Evolutionary conservation across 1,140 invertebrate genomes (phyloP).

Genomic region (Xylocopa sonorina): DNA sequence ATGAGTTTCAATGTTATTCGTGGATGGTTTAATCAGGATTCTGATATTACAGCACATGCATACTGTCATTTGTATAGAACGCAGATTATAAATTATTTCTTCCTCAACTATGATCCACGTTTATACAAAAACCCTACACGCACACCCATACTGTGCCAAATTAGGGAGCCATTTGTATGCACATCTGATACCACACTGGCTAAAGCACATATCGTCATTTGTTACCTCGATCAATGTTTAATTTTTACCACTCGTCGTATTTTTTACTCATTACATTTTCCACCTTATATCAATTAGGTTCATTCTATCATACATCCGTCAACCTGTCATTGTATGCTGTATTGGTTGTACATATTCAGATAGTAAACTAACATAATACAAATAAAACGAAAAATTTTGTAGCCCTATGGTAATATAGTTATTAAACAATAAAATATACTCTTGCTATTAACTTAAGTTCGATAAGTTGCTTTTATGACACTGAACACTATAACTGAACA

Average conservation of each 20-base stretch:
- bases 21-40: slow-evolving; percentile 66
- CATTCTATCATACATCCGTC: slow-evolving; percentile 62
- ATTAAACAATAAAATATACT: slow-evolving; percentile 47
- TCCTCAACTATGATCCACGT: slow-evolving; percentile 48
- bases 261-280: slow-evolving; percentile 57
- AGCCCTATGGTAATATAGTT: slow-evolving; percentile 59
- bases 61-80: slow-evolving; percentile 59
- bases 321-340: slow-evolving; percentile 62
- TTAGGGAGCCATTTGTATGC: slow-evolving; percentile 61
- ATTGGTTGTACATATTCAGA: slow-evolving; percentile 74
- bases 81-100: slow-evolving; percentile 52
- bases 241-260: slow-evolving; percentile 54
- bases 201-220: slow-evolving; percentile 62
- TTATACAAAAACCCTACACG: slow-evolving; percentile 65
- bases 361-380: slow-evolving; percentile 73
- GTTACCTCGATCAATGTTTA: slow-evolving; percentile 55
- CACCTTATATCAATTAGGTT: slow-evolving; percentile 61
- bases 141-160: slow-evolving; percentile 60
- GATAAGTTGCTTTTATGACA: slow-evolving; percentile 49
- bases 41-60: slow-evolving; percentile 68
- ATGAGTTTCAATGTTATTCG: slow-evolving; percentile 57
- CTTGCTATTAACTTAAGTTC: slow-evolving; percentile 49
- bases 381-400: slow-evolving; percentile 62
- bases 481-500: slow-evolving; percentile 48
- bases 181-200: slow-evolving; percentile 62